A percentile compares a stretch with the other conserved stretches of the same genome.
These are phyloP conservation scores for Mayetiola destructor DNA, from an alignment of 2,888 invertebrate genomes.

Conservation along the genomic window DNA sequence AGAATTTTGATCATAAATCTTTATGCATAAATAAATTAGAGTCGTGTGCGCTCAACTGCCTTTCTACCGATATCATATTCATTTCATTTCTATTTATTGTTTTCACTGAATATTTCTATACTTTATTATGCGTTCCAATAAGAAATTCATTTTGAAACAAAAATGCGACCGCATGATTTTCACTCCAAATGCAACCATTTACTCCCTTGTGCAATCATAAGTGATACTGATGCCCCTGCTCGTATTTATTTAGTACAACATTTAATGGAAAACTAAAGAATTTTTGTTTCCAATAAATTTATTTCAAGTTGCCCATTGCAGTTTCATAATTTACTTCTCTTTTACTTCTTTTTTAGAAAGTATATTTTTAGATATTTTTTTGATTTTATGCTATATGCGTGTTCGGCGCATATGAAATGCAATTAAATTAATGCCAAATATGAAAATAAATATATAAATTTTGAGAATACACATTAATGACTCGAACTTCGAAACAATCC, in stretches of 20 bases:
- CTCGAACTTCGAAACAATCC: too few relatives aligned
- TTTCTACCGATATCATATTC: too few relatives aligned
- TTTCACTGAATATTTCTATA: neutral
- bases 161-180: slow-evolving; percentile 2
- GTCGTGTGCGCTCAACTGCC: neutral
- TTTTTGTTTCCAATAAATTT: neutral
- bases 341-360: too few relatives aligned
- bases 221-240: neutral
- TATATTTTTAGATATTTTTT: neutral
- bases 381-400: too few relatives aligned
- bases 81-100: neutral
- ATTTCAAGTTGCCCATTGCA: too few relatives aligned
- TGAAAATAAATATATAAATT: too few relatives aligned
- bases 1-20: slow-evolving; percentile 6
- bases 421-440: too few relatives aligned
- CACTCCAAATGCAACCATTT: slow-evolving; percentile 10
- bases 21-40: slow-evolving; percentile 1
- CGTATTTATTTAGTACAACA: slow-evolving; percentile 1
- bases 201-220: neutral
- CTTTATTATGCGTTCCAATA: slow-evolving; percentile 10
- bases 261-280: neutral
- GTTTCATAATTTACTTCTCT: too few relatives aligned
- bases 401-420: too few relatives aligned
- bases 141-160: neutral
- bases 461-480: too few relatives aligned